phyloP scores from a whole-genome alignment of 2,888 invertebrate genomes.

The Rambutsinella grinnellia region DNA sequence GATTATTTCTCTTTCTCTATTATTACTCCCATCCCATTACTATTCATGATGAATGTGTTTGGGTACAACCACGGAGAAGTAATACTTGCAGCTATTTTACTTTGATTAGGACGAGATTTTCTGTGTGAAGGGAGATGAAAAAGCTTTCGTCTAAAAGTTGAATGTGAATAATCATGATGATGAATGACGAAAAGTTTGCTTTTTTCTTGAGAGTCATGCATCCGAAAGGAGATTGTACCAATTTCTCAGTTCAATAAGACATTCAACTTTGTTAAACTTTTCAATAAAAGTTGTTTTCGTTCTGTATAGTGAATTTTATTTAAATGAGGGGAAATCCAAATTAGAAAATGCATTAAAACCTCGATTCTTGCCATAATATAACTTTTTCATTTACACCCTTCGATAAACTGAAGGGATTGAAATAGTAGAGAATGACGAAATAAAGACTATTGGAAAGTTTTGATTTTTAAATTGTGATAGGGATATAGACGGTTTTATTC shows the following conservation, averaged over 20 bases:
- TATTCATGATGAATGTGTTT: not conserved
- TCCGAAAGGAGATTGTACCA: not conserved
- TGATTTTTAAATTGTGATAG: no score
- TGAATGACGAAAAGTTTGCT: not conserved
- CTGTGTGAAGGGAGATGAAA: not conserved
- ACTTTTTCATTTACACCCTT: no score
- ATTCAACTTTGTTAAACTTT: not conserved
- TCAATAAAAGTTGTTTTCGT: not conserved
- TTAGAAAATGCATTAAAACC: no score
- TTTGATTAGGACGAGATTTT: not conserved
- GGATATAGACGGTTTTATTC: no score
- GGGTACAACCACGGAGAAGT: not conserved
- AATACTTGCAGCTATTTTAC: not conserved
- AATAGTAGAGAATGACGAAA: no score
- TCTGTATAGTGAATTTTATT: not conserved
- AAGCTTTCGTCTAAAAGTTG: not conserved
- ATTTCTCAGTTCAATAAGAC: not conserved
- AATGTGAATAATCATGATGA: not conserved
- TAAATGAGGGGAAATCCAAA: not conserved
- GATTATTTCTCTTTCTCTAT: not conserved
- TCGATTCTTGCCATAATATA: no score
- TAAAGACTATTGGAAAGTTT: no score
- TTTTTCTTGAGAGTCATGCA: not conserved
- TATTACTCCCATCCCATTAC: not conserved
- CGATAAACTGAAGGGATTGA: no score